phyloP scores from a whole-genome alignment of 2,888 invertebrate species.

The Thecophora atra region DNA sequence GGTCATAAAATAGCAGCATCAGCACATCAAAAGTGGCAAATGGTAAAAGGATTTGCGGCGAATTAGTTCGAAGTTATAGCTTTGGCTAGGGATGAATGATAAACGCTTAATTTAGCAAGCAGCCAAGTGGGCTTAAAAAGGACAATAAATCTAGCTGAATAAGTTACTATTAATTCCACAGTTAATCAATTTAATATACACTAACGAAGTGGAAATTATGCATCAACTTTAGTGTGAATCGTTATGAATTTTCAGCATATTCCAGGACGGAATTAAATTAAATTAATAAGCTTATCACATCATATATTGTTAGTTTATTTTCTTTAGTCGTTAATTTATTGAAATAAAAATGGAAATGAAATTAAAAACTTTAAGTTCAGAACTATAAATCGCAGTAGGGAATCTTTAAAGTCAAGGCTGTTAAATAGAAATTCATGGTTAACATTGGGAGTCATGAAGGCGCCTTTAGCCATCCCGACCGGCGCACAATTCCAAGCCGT shows the following conservation, averaged over 20 bases:
- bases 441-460: too few relatives aligned
- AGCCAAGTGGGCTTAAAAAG: background rate
- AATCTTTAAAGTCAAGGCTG: background rate
- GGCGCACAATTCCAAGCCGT: background rate
- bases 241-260: too few relatives aligned
- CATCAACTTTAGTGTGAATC: too few relatives aligned
- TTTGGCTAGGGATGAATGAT: background rate
- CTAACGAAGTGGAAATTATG: too few relatives aligned
- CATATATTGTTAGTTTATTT: too few relatives aligned
- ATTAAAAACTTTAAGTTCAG: background rate
- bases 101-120: slow-evolving; percentile 7
- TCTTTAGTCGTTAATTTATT: too few relatives aligned
- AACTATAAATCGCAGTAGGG: background rate
- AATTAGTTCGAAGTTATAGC: slow-evolving; percentile 29
- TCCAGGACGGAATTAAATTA: too few relatives aligned
- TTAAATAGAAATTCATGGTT: background rate
- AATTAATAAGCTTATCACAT: too few relatives aligned
- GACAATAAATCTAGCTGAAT: background rate
- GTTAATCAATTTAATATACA: too few relatives aligned
- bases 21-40: slow-evolving; percentile 32
- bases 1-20: slow-evolving; percentile 25
- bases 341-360: too few relatives aligned
- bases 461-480: background rate
- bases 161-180: too few relatives aligned
- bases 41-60: slow-evolving; percentile 32